phyloP scores from a whole-genome alignment of 2,888 invertebrate species.

The Ophion obscuratus region DNA sequence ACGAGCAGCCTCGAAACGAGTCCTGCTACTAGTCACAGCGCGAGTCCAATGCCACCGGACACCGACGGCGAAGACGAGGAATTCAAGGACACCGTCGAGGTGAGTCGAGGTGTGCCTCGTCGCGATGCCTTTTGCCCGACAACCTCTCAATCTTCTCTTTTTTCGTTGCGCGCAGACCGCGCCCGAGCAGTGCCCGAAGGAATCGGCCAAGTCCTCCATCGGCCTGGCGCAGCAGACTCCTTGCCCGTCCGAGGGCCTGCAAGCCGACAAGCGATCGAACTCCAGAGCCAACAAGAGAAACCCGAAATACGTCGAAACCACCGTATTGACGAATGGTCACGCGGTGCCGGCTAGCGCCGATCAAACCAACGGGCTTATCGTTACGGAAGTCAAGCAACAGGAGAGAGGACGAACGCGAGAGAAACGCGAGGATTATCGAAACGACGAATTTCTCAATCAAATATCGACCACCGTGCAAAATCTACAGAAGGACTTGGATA shows the following conservation, averaged over 20 bases:
- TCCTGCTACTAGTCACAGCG: conserved; percentile 83
- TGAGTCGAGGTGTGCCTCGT: conserved; percentile 79
- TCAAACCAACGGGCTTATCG: conserved; percentile 67
- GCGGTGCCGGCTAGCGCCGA: conserved; percentile 47
- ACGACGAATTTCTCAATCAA: conserved; percentile 84
- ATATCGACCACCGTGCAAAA: conserved; percentile 84
- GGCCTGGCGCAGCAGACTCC: conserved; percentile 70
- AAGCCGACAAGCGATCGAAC: conserved; percentile 40
- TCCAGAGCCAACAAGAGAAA: conserved; percentile 27
- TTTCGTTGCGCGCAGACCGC: conserved; percentile 75
- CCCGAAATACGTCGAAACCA: conserved; percentile 24
- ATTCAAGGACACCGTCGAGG: conserved; percentile 93
- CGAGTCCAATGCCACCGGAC: conserved; percentile 84
- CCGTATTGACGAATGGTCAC: conserved; percentile 75
- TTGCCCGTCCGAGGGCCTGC: conserved; percentile 45
- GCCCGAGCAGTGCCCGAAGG: conserved; percentile 78
- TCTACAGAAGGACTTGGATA: conserved; percentile 85
- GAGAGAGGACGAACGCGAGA: conserved; percentile 75
- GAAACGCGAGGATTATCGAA: conserved; percentile 74
- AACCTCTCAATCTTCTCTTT: not conserved
- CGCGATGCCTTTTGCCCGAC: no score
- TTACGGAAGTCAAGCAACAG: conserved; percentile 63
- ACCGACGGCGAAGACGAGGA: conserved; percentile 91
- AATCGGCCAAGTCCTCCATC: conserved; percentile 73
- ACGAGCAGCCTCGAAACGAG: conserved; percentile 84